These are phyloP conservation scores for Adineta ricciae DNA, from an alignment of 2,888 invertebrate species.

Conservation along the genomic window DNA sequence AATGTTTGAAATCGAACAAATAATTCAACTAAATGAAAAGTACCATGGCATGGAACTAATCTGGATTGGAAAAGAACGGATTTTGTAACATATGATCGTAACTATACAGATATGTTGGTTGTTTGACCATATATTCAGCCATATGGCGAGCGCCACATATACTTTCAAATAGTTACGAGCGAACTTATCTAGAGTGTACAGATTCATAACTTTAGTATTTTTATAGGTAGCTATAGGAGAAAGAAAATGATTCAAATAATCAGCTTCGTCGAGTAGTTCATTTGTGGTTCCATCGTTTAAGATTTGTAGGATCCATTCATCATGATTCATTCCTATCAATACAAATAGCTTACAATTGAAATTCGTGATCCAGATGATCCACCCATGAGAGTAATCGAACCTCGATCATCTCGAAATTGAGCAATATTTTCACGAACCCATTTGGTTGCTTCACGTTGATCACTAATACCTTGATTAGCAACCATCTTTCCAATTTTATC, in stretches of 20 bases:
- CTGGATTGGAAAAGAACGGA: background rate
- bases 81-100: background rate
- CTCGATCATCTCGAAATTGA: slow-evolving; percentile 63
- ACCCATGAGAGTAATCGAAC: slow-evolving; percentile 83
- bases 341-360: background rate
- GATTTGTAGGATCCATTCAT: background rate
- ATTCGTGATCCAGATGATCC: slow-evolving; percentile 57
- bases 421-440: slow-evolving; percentile 48
- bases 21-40: slow-evolving; percentile 2
- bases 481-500: slow-evolving; percentile 62
- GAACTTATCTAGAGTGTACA: background rate
- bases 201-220: background rate
- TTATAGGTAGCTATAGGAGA: background rate
- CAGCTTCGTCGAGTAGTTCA: background rate
- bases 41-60: background rate
- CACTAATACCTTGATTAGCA: slow-evolving; percentile 80
- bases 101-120: background rate
- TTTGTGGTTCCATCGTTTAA: background rate
- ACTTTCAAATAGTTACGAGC: background rate
- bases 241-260: background rate
- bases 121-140: background rate
- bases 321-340: background rate
- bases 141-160: background rate
- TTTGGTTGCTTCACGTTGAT: slow-evolving; percentile 75
- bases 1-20: background rate